phyloP scores from a whole-genome alignment of 2,888 invertebrate genomes.

The Zele albiditarsus region DNA sequence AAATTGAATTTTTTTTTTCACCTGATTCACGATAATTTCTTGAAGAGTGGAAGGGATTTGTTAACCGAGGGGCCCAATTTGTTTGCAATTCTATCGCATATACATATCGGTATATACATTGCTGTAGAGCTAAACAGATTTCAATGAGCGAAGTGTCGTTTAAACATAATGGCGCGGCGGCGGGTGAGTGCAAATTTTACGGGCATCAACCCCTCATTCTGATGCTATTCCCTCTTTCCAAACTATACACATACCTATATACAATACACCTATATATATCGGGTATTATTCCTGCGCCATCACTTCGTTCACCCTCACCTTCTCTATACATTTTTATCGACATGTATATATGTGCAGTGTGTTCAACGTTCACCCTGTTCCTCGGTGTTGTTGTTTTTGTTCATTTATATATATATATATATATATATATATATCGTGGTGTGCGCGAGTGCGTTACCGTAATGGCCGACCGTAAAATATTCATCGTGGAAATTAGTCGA shows the following conservation, averaged over 20 bases:
- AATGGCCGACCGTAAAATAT: constrained; percentile 68
- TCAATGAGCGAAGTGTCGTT: constrained; percentile 72
- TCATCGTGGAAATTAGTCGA: constrained; percentile 68
- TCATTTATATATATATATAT: constrained; percentile 26
- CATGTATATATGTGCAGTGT: constrained; percentile 40
- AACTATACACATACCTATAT: not conserved
- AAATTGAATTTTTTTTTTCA: too few species aligned
- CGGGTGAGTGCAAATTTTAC: constrained; percentile 56
- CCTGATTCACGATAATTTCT: too few species aligned
- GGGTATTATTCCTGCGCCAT: constrained; percentile 47
- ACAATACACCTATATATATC: constrained; percentile 53
- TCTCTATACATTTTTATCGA: constrained; percentile 43
- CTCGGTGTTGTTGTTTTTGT: not conserved
- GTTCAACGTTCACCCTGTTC: constrained; percentile 38
- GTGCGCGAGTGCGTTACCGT: constrained; percentile 50
- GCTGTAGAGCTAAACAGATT: constrained; percentile 74
- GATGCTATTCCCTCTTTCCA: constrained; percentile 37
- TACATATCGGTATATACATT: too few species aligned
- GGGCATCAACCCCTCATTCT: constrained; percentile 60
- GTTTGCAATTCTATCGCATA: too few species aligned
- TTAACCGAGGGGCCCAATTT: too few species aligned
- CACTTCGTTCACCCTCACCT: constrained; percentile 36
- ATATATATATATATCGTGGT: constrained; percentile 55
- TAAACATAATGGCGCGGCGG: constrained; percentile 52
- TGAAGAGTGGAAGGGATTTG: too few species aligned